phyloP scores from a whole-genome alignment of 1,140 invertebrate species.

The Drosophila novamexicana region DNA sequence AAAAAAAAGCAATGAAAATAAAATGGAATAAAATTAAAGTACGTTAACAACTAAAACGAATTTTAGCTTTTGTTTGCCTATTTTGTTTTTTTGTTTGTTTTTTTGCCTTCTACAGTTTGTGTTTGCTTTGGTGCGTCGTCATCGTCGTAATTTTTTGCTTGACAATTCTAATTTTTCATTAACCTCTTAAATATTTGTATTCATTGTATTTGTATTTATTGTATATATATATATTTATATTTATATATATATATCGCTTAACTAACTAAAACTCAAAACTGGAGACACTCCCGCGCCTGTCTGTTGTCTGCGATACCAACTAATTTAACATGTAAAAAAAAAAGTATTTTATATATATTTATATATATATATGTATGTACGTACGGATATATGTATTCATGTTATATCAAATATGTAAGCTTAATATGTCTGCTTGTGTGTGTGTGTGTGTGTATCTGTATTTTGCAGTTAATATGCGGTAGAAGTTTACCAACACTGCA shows the following conservation, averaged over 20 bases:
- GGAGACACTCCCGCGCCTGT: conserved; percentile 20
- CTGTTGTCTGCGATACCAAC: conserved; percentile 51
- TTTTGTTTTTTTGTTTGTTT: neutral
- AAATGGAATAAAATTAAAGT: neutral
- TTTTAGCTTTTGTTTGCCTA: neutral
- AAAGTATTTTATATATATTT: conserved; percentile 32
- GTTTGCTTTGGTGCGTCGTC: conserved; percentile 45
- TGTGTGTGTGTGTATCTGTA: conserved; percentile 7
- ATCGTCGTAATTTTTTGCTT: conserved; percentile 8
- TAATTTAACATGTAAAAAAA: conserved; percentile 67
- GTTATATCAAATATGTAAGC: conserved; percentile 15
- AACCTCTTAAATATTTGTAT: conserved; percentile 29
- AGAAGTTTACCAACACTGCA: conserved; percentile 17
- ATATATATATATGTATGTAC: conserved; percentile 22
- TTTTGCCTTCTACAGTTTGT: conserved; percentile 16
- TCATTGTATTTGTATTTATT: conserved; percentile 10
- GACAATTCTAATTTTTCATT: conserved; percentile 27
- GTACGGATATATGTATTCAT: conserved; percentile 24
- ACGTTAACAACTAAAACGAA: conserved; percentile 20
- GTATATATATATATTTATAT: conserved; percentile 1
- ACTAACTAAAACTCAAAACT: conserved; percentile 42
- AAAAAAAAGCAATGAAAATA: neutral
- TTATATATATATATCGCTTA: conserved; percentile 12
- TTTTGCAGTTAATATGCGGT: neutral
- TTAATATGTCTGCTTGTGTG: neutral